Base-by-base conservation (phyloP, 2,888 invertebrate species). In the Zygogramma bicolorata region DNA sequence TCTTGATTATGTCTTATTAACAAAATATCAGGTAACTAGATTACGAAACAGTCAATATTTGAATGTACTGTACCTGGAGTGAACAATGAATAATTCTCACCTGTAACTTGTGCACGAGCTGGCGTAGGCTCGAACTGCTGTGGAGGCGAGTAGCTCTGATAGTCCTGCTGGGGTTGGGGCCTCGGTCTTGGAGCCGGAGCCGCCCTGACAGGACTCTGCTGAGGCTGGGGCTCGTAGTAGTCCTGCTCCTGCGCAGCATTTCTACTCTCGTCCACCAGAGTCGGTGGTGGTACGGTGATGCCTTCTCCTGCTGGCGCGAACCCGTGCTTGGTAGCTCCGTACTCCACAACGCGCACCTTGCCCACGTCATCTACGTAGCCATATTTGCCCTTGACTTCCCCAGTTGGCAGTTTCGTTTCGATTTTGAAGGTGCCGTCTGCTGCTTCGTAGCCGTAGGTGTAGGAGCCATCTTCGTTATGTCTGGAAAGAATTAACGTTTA, bases 371-470 rank as follows among this genome's bases (percentile, higher is more conserved):
- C 96, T 69, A 93, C 93, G 88, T 95, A 96, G 2, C 96, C 96
- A 84, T 96, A 96, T 86, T 96, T 96, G 79, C 96, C 96, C 87
- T 94, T 94, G 8, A 96, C 96, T 81, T 95, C 95, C 0, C 96
- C 96, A 5, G 90, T 90, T 0, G 93, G 90, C 20, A 92, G 87
- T 86, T 96, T 96, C 8, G 96, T 96, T 87, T 96, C 96, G 82
- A 96, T 96, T 88, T 96, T 95, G 89, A 96, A 96, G 4, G 94
- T 93, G 42, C 96, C 96, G 84, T 97, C 96, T 31, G 92, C 95
- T 2, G 93, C 94, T 84, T 96, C 96, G 86, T 95, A 96, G 0
- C 95, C 96, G 82, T 95, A 96, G 0, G 96, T 96, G 88, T 97
- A 97, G 0, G 95, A 95, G 66, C 95, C 95, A 84, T 95, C 95